A percentile compares a stretch with the other conserved stretches of the same genome.
Conservation (phyloP, 2,113 vertebrate genomes). For the Martes martes region DNA sequence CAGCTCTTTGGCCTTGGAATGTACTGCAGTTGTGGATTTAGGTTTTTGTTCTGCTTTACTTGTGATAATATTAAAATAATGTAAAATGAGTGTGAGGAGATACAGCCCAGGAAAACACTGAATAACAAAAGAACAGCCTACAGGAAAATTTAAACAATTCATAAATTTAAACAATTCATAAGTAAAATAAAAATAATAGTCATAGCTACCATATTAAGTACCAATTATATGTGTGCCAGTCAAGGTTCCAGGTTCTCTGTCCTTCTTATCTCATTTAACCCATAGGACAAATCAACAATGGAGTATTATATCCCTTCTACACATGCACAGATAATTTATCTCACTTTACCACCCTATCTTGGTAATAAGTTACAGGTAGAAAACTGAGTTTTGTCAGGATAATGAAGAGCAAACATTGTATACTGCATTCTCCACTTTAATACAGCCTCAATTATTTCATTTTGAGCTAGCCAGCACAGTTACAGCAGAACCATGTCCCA, state of each 20-base stretch:
- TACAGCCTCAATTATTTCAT: constrained; percentile 13
- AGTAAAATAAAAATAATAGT: constrained; percentile 41
- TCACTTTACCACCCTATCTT: neutral
- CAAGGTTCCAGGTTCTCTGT: neutral
- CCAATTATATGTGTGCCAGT: neutral
- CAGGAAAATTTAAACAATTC: constrained; percentile 20
- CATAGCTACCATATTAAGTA: neutral
- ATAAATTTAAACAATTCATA: constrained; percentile 12
- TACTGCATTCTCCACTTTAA: constrained; percentile 22
- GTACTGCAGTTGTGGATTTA: neutral
- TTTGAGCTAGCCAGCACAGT: neutral
- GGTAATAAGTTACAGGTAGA: constrained; percentile 11
- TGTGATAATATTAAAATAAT: neutral
- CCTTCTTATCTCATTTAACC: constrained; percentile 38
- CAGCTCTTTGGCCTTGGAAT: neutral
- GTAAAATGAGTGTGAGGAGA: neutral
- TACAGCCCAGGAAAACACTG: neutral
- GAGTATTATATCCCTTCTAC: neutral
- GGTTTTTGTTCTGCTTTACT: neutral
- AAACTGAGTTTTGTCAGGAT: neutral
- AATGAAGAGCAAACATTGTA: neutral
- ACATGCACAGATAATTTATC: neutral
- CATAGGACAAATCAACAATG: neutral
- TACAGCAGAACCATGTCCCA: constrained; percentile 1
- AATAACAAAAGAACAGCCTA: constrained; percentile 22